Percentiles rank a stretch among this genome's conserved stretches.
These are phyloP conservation scores for Hypsopygia costalis DNA, from an alignment of 2,888 invertebrate species.

Conservation along the genomic window DNA sequence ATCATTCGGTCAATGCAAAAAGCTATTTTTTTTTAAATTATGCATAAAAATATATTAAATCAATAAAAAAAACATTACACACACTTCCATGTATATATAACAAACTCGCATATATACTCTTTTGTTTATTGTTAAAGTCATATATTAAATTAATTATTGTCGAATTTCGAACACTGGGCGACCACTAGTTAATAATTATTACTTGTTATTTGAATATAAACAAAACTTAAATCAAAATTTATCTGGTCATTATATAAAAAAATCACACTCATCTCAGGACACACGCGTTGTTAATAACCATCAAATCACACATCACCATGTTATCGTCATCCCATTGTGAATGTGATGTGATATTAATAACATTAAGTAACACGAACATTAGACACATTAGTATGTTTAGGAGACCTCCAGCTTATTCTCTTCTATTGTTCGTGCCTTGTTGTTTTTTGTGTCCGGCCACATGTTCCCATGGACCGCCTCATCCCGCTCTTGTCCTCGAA, in stretches of 20 bases:
- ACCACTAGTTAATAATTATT: too few species aligned
- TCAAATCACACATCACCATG: background rate
- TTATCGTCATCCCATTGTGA: conserved; percentile 9
- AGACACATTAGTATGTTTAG: background rate
- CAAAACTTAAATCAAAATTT: conserved; percentile 11
- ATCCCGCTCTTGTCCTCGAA: conserved; percentile 33
- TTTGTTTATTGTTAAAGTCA: too few species aligned
- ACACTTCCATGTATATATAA: too few species aligned
- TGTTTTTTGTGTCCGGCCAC: conserved; percentile 53
- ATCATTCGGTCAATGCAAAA: too few species aligned
- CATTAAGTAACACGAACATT: conserved; percentile 9
- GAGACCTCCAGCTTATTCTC: conserved; percentile 5
- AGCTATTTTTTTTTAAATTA: too few species aligned
- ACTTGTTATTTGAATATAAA: too few species aligned
- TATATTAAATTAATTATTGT: too few species aligned
- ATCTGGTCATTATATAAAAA: conserved; percentile 10
- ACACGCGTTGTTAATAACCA: conserved; percentile 8
- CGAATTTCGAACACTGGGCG: too few species aligned
- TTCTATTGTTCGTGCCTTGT: conserved; percentile 39
- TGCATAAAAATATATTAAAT: too few species aligned
- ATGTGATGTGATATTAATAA: conserved; percentile 11
- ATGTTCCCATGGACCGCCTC: conserved; percentile 48
- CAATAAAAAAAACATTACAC: too few species aligned
- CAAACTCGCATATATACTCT: too few species aligned
- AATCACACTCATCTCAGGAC: conserved; percentile 2